A percentile compares a stretch with the other conserved stretches of the same genome.
These are phyloP conservation scores for Ceramica pisi DNA, from an alignment of 2,888 invertebrate species.

Conservation along the genomic window DNA sequence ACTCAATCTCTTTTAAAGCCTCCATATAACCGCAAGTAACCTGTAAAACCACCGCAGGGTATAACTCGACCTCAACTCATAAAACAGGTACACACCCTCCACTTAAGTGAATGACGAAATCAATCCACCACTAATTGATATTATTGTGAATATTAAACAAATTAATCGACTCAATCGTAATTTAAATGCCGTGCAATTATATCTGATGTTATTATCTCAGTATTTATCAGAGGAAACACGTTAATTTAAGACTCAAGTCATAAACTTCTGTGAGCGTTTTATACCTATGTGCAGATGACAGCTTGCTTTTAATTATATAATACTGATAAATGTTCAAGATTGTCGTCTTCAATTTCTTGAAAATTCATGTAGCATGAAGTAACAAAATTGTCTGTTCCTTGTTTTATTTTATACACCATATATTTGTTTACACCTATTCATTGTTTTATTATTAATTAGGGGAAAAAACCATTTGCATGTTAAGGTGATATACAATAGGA, in stretches of 20 bases:
- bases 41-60: slow-evolving; percentile 28
- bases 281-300: background rate
- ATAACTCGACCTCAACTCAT: slow-evolving; percentile 24
- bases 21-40: slow-evolving; percentile 2
- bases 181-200: slow-evolving; percentile 65
- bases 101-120: slow-evolving; percentile 52
- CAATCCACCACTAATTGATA: slow-evolving; percentile 62
- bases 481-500: too few relatives aligned
- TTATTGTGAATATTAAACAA: slow-evolving; percentile 64
- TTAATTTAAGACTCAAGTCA: slow-evolving; percentile 58
- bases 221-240: slow-evolving; percentile 61
- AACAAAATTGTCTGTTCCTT: too few relatives aligned
- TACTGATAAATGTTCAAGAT: too few relatives aligned
- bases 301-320: slow-evolving; percentile 1
- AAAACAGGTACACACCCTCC: slow-evolving; percentile 34
- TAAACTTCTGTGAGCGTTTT: slow-evolving; percentile 54
- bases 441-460: too few relatives aligned
- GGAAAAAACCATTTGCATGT: too few relatives aligned
- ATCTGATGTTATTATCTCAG: slow-evolving; percentile 56
- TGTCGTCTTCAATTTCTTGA: slow-evolving; percentile 11
- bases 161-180: slow-evolving; percentile 60
- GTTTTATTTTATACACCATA: too few relatives aligned
- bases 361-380: background rate
- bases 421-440: too few relatives aligned
- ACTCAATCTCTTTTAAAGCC: slow-evolving; percentile 9